A percentile compares a stretch with the other conserved stretches of the same genome.
Evolutionary conservation across 2,888 invertebrate species (phyloP).

Genomic region (Meiosimyza platycephala): DNA sequence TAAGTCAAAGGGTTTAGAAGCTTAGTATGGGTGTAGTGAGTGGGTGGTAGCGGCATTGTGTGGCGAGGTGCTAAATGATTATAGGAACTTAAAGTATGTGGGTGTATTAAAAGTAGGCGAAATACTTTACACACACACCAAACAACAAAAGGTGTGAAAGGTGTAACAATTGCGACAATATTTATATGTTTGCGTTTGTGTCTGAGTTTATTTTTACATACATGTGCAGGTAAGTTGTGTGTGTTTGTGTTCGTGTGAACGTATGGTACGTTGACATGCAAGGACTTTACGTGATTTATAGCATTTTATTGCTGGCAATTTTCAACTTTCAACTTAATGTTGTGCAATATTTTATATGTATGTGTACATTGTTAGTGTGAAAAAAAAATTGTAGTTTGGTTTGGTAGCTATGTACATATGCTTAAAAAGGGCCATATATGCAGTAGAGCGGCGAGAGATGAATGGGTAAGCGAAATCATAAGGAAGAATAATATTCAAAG

Average conservation of each 20-base stretch:
- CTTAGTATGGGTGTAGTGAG: constrained; percentile 13
- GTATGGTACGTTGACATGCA: constrained; percentile 45
- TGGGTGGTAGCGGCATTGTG: constrained; percentile 12
- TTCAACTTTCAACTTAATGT: constrained; percentile 50
- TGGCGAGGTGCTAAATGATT: neutral
- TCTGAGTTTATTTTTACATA: neutral
- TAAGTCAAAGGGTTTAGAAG: constrained; percentile 39
- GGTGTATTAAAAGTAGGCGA: neutral
- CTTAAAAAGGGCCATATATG: too few species aligned
- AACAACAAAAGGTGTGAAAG: constrained; percentile 19
- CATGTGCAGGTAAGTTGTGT: neutral
- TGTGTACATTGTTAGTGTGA: constrained; percentile 34
- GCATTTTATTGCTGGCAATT: constrained; percentile 53
- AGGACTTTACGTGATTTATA: constrained; percentile 51
- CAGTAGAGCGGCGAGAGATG: too few species aligned
- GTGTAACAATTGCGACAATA: constrained; percentile 27
- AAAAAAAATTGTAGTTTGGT: neutral
- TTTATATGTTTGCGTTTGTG: constrained; percentile 5
- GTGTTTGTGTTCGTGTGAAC: constrained; percentile 19
- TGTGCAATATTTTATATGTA: constrained; percentile 49
- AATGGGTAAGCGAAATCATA: too few species aligned
- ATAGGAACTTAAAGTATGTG: neutral
- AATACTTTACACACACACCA: too few species aligned
- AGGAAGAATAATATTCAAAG: too few species aligned
- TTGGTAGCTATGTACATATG: neutral